Conservation (phyloP, 1,140 invertebrate genomes). For the Phymorhynchus buccinoides region DNA sequence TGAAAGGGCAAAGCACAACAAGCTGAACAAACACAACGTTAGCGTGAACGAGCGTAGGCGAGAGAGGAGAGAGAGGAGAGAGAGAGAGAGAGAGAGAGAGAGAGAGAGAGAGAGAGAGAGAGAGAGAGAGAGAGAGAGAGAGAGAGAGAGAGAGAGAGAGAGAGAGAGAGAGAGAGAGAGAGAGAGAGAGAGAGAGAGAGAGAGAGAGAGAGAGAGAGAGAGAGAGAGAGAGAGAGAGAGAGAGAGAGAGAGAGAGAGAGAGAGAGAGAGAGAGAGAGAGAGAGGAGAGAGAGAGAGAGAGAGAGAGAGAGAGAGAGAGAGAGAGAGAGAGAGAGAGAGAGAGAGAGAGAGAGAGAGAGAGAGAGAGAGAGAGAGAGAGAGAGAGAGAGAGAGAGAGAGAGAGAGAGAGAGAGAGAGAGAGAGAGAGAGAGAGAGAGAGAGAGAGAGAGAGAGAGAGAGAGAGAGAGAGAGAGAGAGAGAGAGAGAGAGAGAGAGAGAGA, state of each 20-base stretch:
- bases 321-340: constrained; percentile 45
- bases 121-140: constrained; percentile 29
- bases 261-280: constrained; percentile 22
- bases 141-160: constrained; percentile 22
- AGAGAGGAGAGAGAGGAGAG: no score
- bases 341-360: constrained; percentile 43
- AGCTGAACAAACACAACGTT: not conserved
- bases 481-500: constrained; percentile 16
- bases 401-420: constrained; percentile 8
- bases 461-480: not conserved
- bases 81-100: not conserved
- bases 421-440: not conserved
- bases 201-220: constrained; percentile 9
- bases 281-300: not conserved
- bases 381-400: constrained; percentile 9
- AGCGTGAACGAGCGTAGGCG: no score
- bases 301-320: not conserved
- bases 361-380: not conserved
- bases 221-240: constrained; percentile 14
- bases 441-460: no score
- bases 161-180: constrained; percentile 31
- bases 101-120: constrained; percentile 7
- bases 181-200: constrained; percentile 1
- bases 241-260: constrained; percentile 20
- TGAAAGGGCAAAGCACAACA: constrained; percentile 11